Conservation (phyloP, 2,888 invertebrate genomes). For the Cerceris ruficornis region DNA sequence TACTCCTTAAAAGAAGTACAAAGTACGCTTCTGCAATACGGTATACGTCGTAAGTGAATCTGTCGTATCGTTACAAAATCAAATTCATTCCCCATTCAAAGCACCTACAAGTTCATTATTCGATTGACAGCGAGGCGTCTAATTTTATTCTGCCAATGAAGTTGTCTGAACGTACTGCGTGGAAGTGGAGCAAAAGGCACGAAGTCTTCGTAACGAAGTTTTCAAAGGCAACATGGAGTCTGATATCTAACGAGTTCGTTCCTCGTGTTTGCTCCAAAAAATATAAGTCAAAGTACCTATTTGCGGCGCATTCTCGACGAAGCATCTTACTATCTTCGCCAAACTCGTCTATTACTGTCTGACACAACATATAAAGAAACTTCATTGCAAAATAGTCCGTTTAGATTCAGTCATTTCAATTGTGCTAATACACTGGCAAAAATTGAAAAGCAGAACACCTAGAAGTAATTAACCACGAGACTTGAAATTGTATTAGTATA, state of each 20-base stretch:
- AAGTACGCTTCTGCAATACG: constrained; percentile 13
- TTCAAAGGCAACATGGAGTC: constrained; percentile 70
- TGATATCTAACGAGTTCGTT: constrained; percentile 71
- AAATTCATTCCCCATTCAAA: constrained; percentile 48
- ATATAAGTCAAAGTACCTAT: constrained; percentile 59
- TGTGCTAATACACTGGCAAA: no score
- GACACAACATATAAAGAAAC: no score
- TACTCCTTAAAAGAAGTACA: constrained; percentile 8
- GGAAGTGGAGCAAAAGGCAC: constrained; percentile 55
- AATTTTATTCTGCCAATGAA: constrained; percentile 47
- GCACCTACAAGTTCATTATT: constrained; percentile 40
- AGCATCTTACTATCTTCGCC: constrained; percentile 12
- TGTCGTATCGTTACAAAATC: constrained; percentile 43
- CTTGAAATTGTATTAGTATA: no score
- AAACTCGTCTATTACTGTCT: no score
- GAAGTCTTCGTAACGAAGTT: constrained; percentile 68
- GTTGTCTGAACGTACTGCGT: constrained; percentile 33
- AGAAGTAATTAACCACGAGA: no score
- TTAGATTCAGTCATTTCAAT: no score
- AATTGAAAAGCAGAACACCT: no score
- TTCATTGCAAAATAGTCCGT: no score
- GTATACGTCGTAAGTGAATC: constrained; percentile 12
- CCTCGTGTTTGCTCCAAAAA: constrained; percentile 58
- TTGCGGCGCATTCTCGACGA: constrained; percentile 18
- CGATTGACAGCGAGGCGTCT: constrained; percentile 22